Conservation (phyloP, 2,113 vertebrate species). For the Alaudala cheleensis region DNA sequence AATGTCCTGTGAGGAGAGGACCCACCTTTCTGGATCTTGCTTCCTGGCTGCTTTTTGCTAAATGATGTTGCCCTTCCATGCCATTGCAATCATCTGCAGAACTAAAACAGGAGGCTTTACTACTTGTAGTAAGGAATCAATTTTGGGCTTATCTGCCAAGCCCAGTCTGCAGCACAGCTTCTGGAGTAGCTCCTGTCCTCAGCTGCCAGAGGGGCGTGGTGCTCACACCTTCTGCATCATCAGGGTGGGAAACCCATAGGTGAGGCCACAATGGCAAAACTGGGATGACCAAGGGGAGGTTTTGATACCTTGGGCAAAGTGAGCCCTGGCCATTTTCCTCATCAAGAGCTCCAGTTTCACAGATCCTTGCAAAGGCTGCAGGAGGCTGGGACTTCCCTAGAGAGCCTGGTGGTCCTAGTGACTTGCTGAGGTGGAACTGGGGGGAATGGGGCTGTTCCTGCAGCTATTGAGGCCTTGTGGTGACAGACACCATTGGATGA, state of each 20-base stretch:
- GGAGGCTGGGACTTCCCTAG: neutral
- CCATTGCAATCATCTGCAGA: neutral
- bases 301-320: neutral
- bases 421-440: neutral
- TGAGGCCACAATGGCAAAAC: neutral
- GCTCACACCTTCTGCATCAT: neutral
- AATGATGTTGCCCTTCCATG: neutral
- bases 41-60: neutral
- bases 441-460: neutral
- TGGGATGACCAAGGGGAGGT: neutral
- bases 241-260: fast-evolving
- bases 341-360: neutral
- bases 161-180: neutral
- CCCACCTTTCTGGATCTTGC: neutral
- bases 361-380: neutral
- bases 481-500: fast-evolving
- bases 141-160: neutral
- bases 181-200: neutral
- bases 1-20: neutral
- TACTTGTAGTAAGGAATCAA: neutral
- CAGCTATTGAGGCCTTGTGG: fast-evolving
- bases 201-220: neutral
- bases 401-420: neutral
- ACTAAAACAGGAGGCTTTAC: neutral
- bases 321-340: neutral